phyloP scores from a whole-genome alignment of 1,140 invertebrate species.

The Agrypnia vestita region DNA sequence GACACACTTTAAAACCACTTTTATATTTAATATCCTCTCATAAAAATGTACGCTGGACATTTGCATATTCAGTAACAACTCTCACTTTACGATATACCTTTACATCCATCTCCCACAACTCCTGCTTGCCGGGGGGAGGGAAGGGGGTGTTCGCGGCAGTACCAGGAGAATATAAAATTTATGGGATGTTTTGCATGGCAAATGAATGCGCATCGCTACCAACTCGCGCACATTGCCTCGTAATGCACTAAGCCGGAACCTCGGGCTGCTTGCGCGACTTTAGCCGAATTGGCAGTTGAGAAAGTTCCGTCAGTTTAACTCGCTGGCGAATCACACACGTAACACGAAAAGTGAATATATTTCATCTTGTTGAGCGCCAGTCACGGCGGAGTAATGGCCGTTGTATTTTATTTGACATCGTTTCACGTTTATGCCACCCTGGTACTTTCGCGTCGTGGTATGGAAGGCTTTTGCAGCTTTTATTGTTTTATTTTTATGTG shows the following conservation, averaged over 20 bases:
- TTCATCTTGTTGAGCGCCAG: conserved; percentile 41
- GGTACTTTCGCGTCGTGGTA: conserved; percentile 11
- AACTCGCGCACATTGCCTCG: background rate
- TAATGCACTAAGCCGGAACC: conserved; percentile 1
- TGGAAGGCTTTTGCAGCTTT: too few relatives aligned
- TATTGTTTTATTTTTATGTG: too few relatives aligned
- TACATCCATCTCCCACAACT: conserved; percentile 19
- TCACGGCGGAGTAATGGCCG: conserved; percentile 41
- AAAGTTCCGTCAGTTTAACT: conserved; percentile 27
- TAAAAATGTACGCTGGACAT: conserved; percentile 16
- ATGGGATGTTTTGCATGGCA: conserved; percentile 51
- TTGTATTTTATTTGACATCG: conserved; percentile 45
- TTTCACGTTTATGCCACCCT: conserved; percentile 37
- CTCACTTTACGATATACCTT: conserved; percentile 39
- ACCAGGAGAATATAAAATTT: conserved; percentile 51
- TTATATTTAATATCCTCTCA: conserved; percentile 1
- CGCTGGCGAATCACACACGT: conserved; percentile 26
- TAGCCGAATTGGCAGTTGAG: conserved; percentile 14
- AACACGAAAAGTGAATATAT: conserved; percentile 47
- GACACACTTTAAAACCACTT: background rate
- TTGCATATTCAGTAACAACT: conserved; percentile 36
- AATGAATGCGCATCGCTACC: conserved; percentile 46
- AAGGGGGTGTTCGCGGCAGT: conserved; percentile 7
- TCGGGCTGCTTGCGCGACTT: conserved; percentile 7
- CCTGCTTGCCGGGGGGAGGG: background rate